Base-by-base conservation (phyloP, 92 coral and sea anemone species). In the Desmophyllum pertusum region DNA sequence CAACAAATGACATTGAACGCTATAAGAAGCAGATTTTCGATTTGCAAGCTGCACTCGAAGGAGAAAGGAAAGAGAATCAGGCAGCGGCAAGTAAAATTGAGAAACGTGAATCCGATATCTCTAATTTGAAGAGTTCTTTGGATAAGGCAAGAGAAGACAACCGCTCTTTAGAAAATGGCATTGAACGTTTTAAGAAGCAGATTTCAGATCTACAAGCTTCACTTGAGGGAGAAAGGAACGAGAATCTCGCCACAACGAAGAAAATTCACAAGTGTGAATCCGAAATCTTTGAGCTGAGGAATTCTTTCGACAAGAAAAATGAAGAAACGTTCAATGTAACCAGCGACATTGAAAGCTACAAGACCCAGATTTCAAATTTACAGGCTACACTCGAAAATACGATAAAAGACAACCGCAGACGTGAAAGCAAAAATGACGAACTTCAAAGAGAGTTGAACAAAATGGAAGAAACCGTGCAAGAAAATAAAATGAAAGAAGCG, bases 261-360 rank as follows among this genome's bases (percentile, higher is more conserved):
- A 29, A 43, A 63, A 63, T 63, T 3, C 15, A n/a, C 25, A 66
- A 15, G 31, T 45, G 64, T 50, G 72, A 66, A 48, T 71, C 85
- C 18, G 84, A 88, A 71, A 83, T 88, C 15, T 83, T 75, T 77
- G 85, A 83, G 62, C 67, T 83, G 4, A 77, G 43, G 29, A 77
- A 36, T 57, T 77, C 87, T 57, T 72, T 53, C 31, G 81, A 83
- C n/a, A 83, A 88, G 59, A 38, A 52, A 61, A 40, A 64, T 17
- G 62, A 31, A 13, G 62, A 43, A 45, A 43, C 41, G n/a, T 15
- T 13, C 52, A 19, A 23, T 23, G 62, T n/a, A 5, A 10, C 14
- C 8, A 36, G 11, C 23, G 39, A 61, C 38, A 40, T n/a, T 17
- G 33, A 45, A 33, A 66, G 63, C 23, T 43, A 35, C 5, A 39